Evolutionary conservation across 2,113 vertebrate genomes (phyloP), one percentile per base, ranked within the genome.

Genomic region (Gulo gulo): DNA sequence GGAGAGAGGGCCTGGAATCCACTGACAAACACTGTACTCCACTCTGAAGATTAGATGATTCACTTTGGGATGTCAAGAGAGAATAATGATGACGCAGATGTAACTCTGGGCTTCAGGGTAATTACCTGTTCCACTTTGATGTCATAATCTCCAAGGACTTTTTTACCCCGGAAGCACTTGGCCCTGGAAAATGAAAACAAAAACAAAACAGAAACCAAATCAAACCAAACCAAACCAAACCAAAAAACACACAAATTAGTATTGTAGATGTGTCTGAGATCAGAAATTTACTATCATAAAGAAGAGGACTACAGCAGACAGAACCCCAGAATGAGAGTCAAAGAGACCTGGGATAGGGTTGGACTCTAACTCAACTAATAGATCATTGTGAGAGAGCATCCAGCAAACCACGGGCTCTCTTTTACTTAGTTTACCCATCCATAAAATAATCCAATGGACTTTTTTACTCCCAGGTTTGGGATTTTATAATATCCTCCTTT

Each of bases 101-200:
- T 57, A 82, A 42, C 52, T 36, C 39, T 57, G 71, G 15, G 55
- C 86, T 86, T 91, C 73, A 31, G 31, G 86, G 63, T 71, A 97
- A 4, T 98, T 99, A 99, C 99, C 99, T 99, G 99, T 96, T 99
- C 99, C 96, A 99, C 99, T 98, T 99, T 99, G 98, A 99, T 99
- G 97, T 99, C 99, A 55, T 99, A 99, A 96, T 99, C 99, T 67
- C 99, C 99, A 92, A 99, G 99, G 97, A 99, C 93, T 98, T 99
- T 99, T 98, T 99, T 99, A 36, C 99, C 99, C 91, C 99, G 99
- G 97, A 99, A 99, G 97, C 99, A 98, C 98, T 99, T 99, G 97
- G 99, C 98, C 99, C 99, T 99, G 98, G 13, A 98, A 97, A 95
- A 96, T 97, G 80, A 50, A 65, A 71, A 45, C 63, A 65, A 31